These are phyloP conservation scores for Guaruba guarouba DNA, from an alignment of 2,113 vertebrate species.

Conservation along the genomic window DNA sequence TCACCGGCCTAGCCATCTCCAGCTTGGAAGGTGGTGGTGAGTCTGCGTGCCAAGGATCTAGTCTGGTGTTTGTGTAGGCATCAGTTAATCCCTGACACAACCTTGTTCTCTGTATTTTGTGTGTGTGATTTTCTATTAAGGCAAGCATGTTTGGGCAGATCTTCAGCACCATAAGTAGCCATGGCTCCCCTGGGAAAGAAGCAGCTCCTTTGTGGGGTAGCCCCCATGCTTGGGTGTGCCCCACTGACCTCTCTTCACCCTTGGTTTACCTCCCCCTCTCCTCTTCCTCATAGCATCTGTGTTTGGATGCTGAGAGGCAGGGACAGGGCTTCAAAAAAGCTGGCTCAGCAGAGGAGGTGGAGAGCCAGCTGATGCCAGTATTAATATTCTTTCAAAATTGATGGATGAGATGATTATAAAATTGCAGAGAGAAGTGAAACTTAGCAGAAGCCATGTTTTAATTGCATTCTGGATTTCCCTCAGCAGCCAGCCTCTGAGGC, in stretches of 20 bases:
- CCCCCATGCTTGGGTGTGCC: background rate
- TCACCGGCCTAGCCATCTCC: background rate
- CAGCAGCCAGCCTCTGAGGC: background rate
- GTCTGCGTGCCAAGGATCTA: background rate
- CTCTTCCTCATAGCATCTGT: background rate
- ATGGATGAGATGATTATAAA: slow-evolving; percentile 60
- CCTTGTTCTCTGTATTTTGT: background rate
- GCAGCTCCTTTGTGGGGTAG: background rate
- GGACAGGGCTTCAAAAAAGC: slow-evolving; percentile 14
- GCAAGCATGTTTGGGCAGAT: background rate
- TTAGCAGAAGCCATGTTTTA: slow-evolving; percentile 45
- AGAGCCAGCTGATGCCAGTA: slow-evolving; percentile 58
- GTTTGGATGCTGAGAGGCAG: background rate
- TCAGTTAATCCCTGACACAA: background rate
- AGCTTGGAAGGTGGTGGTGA: background rate
- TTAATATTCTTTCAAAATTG: slow-evolving; percentile 67
- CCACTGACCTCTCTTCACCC: background rate
- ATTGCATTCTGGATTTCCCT: slow-evolving; percentile 44
- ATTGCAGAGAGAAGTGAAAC: slow-evolving; percentile 56
- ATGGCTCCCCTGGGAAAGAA: background rate
- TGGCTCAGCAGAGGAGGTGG: slow-evolving; percentile 51
- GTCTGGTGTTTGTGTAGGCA: background rate
- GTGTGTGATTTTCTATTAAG: background rate
- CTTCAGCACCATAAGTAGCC: background rate
- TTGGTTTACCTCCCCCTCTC: background rate